Conservation (phyloP, 2,113 vertebrate species). For the Zeus faber region DNA sequence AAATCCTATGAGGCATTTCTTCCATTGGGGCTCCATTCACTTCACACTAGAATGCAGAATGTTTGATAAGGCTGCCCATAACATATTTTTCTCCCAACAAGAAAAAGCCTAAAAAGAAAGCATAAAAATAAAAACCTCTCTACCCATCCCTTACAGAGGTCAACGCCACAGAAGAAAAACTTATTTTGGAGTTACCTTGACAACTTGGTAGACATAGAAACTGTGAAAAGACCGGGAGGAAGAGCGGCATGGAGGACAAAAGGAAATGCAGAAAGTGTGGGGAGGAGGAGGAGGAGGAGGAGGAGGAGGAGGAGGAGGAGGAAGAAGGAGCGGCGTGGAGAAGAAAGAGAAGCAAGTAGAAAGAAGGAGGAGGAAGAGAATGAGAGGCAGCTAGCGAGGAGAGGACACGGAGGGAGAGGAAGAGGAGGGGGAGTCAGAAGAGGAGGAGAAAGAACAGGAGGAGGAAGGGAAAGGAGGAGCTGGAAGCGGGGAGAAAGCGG, state of each 20-base stretch:
- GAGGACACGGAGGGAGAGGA: neutral
- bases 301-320: constrained; percentile 19
- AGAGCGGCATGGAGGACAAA: constrained; percentile 17
- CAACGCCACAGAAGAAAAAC: constrained; percentile 16
- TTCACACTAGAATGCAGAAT: no score
- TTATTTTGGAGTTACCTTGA: constrained; percentile 30
- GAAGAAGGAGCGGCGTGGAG: neutral
- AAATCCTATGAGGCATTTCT: no score
- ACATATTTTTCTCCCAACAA: no score
- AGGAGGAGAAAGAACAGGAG: constrained; percentile 2
- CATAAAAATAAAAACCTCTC: constrained; percentile 18
- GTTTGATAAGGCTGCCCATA: no score
- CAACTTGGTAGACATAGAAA: constrained; percentile 24
- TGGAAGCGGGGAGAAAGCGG: constrained; percentile 12
- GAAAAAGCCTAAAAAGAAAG: neutral
- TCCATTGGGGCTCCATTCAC: no score
- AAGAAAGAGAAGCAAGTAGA: neutral
- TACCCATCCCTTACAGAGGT: constrained; percentile 33
- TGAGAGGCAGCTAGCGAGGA: neutral
- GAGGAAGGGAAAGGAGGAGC: neutral
- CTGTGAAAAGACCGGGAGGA: no score
- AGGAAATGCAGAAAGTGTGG: neutral
- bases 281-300: neutral
- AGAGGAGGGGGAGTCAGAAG: constrained; percentile 2
- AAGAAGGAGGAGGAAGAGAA: neutral